phyloP scores from a whole-genome alignment of 2,888 invertebrate species.

The Drosophila infuscata region DNA sequence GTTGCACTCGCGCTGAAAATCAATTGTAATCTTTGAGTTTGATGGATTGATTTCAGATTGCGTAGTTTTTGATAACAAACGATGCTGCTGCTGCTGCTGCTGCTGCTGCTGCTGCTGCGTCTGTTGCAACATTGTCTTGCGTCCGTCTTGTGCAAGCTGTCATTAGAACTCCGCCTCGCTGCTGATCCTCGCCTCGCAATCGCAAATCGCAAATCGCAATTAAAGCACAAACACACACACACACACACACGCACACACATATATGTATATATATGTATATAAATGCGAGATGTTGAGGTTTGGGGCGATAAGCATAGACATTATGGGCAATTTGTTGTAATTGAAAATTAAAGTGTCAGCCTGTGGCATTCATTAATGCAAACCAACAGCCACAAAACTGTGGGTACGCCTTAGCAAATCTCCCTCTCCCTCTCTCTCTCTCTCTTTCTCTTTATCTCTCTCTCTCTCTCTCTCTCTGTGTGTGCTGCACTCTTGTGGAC shows the following conservation, averaged over 20 bases:
- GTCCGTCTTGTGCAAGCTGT: constrained; percentile 55
- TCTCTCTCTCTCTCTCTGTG: background rate
- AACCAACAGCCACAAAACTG: constrained; percentile 52
- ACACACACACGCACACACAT: background rate
- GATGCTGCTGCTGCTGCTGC: constrained; percentile 6
- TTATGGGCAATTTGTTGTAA: constrained; percentile 81
- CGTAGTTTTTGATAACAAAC: constrained; percentile 69
- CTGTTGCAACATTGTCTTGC: background rate
- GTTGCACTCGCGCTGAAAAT: constrained; percentile 49
- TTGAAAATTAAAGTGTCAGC: constrained; percentile 82
- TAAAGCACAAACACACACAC: constrained; percentile 54
- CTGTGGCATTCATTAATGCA: constrained; percentile 76
- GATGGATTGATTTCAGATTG: constrained; percentile 82
- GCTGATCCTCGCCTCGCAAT: constrained; percentile 21
- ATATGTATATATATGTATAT: background rate
- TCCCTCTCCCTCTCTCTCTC: background rate
- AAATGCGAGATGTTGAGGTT: constrained; percentile 30
- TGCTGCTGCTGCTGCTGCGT: background rate
- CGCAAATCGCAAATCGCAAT: constrained; percentile 51
- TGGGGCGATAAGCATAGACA: constrained; percentile 80
- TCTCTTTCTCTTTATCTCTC: background rate
- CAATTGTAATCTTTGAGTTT: constrained; percentile 78
- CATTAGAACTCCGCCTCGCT: constrained; percentile 64
- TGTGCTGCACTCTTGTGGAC: constrained; percentile 3
- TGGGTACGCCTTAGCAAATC: constrained; percentile 40